Percentiles rank a stretch among this genome's conserved stretches.
Evolutionary conservation across 2,113 vertebrate species (phyloP).

Genomic region (Poeciliopsis occidentalis): DNA sequence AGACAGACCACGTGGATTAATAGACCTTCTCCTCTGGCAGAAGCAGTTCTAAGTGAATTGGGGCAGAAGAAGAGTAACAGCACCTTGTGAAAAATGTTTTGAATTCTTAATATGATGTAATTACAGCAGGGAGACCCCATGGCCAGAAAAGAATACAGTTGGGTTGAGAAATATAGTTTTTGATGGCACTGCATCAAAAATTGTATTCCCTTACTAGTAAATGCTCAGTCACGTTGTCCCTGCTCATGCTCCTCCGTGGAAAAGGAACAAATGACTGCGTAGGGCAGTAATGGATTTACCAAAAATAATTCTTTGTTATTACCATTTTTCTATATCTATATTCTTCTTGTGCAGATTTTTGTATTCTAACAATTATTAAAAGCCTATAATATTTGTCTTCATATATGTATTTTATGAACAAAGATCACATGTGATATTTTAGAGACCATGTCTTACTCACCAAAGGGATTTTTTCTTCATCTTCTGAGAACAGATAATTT

Average conservation of each 20-base stretch:
- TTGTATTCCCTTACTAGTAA: neutral
- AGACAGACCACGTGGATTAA: constrained; percentile 11
- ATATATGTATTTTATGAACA: too few relatives aligned
- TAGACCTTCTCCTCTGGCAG: constrained; percentile 7
- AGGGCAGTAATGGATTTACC: too few relatives aligned
- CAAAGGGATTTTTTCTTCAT: too few relatives aligned
- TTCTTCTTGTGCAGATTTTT: constrained; percentile 43
- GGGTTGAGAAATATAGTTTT: constrained; percentile 10
- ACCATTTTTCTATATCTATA: too few relatives aligned
- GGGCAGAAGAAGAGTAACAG: constrained; percentile 25
- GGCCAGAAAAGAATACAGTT: constrained; percentile 32
- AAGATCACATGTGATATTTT: too few relatives aligned
- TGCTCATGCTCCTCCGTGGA: neutral
- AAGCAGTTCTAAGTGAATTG: constrained; percentile 15
- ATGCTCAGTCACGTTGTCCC: neutral
- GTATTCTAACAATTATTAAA: constrained; percentile 55
- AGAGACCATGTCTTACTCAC: too few relatives aligned
- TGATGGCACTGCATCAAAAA: constrained; percentile 9
- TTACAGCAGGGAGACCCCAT: constrained; percentile 39
- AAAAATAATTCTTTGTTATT: too few relatives aligned
- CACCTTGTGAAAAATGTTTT: constrained; percentile 39
- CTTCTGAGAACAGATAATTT: too few relatives aligned
- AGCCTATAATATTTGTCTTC: too few relatives aligned
- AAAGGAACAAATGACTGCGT: neutral
- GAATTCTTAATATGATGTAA: constrained; percentile 58